Evolutionary conservation across 2,113 vertebrate species (phyloP).

Genomic region (Strix uralensis): DNA sequence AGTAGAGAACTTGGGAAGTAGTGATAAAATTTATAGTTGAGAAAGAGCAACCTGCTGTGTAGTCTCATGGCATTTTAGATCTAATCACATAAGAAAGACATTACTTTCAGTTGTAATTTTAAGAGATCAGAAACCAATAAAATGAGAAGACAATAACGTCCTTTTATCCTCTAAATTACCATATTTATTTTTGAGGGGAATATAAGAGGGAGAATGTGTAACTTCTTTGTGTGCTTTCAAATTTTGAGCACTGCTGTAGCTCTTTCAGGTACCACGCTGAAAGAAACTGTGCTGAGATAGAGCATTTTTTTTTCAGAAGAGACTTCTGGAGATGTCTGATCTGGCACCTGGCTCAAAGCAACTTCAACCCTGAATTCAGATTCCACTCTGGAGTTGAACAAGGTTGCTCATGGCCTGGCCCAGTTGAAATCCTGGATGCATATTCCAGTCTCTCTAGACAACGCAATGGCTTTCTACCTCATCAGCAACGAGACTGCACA

Average conservation of each 20-base stretch:
- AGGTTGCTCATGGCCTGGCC: background rate
- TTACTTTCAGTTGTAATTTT: background rate
- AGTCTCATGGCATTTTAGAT: background rate
- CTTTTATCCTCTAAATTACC: background rate
- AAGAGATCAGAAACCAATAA: background rate
- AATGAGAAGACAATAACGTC: background rate
- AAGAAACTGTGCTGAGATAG: background rate
- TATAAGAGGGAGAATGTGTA: background rate
- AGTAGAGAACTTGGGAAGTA: background rate
- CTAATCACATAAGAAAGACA: background rate
- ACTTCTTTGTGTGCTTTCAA: fast-evolving
- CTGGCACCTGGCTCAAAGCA: background rate
- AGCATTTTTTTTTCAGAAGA: background rate
- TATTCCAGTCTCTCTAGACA: background rate
- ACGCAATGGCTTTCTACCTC: background rate
- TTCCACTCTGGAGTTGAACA: background rate
- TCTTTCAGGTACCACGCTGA: background rate
- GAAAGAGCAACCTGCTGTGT: background rate
- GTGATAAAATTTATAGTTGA: background rate
- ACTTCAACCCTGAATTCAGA: background rate
- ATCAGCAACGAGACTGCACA: background rate
- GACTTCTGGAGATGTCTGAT: background rate
- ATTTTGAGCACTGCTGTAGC: background rate
- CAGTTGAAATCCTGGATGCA: background rate
- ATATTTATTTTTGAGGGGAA: background rate